A percentile compares a stretch with the other conserved stretches of the same genome.
Conservation (phyloP, 1,140 invertebrate genomes). For the Lineus longissimus region DNA sequence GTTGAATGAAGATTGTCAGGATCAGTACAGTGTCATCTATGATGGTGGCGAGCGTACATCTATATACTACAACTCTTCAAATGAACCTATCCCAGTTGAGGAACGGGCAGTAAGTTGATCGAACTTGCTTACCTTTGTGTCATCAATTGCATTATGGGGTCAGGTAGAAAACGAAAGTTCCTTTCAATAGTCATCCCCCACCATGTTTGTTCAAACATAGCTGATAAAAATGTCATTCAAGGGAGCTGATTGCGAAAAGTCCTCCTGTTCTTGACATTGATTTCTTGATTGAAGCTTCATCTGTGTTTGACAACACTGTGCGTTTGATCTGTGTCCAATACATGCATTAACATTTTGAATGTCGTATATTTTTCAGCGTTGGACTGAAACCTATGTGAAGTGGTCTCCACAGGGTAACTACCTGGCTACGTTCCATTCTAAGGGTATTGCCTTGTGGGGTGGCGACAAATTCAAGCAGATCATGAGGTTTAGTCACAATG, state of each 20-base stretch:
- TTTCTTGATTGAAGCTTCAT: too few relatives aligned
- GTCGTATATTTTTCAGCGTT: constrained; percentile 63
- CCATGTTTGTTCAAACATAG: not conserved
- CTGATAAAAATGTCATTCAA: too few relatives aligned
- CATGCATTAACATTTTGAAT: not conserved
- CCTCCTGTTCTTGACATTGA: too few relatives aligned
- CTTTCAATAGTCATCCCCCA: not conserved
- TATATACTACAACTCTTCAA: constrained; percentile 78
- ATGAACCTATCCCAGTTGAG: constrained; percentile 78
- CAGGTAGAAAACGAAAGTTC: not conserved
- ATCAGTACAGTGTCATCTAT: constrained; percentile 89
- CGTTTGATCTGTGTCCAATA: too few relatives aligned
- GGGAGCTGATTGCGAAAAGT: too few relatives aligned
- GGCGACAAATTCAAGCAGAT: constrained; percentile 89
- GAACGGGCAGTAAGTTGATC: constrained; percentile 69
- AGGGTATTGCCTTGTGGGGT: constrained; percentile 95
- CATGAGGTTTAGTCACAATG: constrained; percentile 82
- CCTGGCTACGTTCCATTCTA: constrained; percentile 89
- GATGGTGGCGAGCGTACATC: constrained; percentile 75
- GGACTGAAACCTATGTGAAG: constrained; percentile 92
- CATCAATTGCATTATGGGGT: not conserved
- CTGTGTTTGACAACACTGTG: too few relatives aligned
- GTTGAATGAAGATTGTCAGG: constrained; percentile 85
- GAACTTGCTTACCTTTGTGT: not conserved
- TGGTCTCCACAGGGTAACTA: constrained; percentile 98